phyloP scores from a whole-genome alignment of 2,888 invertebrate species.

The Doris montereyensis region DNA sequence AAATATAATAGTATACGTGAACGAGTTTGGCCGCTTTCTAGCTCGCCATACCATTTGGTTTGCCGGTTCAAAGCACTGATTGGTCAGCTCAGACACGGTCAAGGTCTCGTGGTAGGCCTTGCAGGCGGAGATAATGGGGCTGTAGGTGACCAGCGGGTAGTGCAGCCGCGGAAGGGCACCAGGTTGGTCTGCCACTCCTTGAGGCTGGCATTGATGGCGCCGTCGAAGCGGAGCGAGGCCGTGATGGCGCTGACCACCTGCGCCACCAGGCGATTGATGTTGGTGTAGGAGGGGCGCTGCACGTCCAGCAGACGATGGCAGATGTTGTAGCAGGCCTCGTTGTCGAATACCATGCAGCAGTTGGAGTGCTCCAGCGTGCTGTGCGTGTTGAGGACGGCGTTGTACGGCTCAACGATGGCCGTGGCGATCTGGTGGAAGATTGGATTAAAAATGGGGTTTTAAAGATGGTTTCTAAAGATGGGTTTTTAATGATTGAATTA shows the following conservation, averaged over 20 bases:
- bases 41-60: constrained; percentile 70
- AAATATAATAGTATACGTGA: too few species aligned
- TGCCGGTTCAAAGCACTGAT: constrained; percentile 60
- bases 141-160: constrained; percentile 87
- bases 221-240: constrained; percentile 74
- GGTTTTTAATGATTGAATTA: background rate
- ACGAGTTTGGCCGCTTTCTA: too few species aligned
- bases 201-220: constrained; percentile 75
- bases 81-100: constrained; percentile 58
- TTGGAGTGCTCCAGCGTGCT: constrained; percentile 89
- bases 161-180: constrained; percentile 78
- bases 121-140: constrained; percentile 92
- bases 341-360: constrained; percentile 97
- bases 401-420: constrained; percentile 48
- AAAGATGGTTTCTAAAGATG: constrained; percentile 35
- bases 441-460: constrained; percentile 92
- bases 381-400: constrained; percentile 45
- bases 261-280: constrained; percentile 75
- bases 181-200: constrained; percentile 75
- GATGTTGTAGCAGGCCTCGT: constrained; percentile 89
- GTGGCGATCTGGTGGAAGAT: constrained; percentile 77
- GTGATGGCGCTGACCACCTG: constrained; percentile 74
- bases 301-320: constrained; percentile 86
- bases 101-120: constrained; percentile 92
- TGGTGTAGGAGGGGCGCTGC: constrained; percentile 88